phyloP scores from a whole-genome alignment of 1,140 invertebrate genomes.

The Microplitis mediator region DNA sequence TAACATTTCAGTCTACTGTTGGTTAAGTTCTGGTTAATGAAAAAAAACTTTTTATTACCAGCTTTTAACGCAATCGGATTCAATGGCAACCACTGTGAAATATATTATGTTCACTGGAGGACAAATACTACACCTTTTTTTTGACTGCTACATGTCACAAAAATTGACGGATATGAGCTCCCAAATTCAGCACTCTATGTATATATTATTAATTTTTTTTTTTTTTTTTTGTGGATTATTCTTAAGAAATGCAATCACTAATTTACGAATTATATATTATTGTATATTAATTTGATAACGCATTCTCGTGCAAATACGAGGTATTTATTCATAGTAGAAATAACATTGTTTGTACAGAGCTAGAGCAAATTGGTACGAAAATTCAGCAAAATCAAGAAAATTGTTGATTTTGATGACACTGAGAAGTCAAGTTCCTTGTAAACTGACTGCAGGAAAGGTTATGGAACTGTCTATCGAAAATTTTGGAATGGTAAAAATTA shows the following conservation, averaged over 20 bases:
- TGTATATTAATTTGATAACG: not conserved
- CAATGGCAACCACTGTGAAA: not conserved
- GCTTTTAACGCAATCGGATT: not conserved
- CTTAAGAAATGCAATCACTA: too few species aligned
- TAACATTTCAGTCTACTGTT: not conserved
- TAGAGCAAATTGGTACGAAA: conserved; percentile 24
- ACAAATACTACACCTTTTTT: not conserved
- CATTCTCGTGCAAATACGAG: too few species aligned
- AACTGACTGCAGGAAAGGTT: conserved; percentile 25
- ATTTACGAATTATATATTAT: too few species aligned
- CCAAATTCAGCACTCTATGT: not conserved
- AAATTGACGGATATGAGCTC: not conserved
- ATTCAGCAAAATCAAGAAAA: conserved; percentile 25
- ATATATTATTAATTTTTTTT: not conserved
- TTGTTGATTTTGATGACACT: conserved; percentile 29
- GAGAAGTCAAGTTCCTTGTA: conserved; percentile 19
- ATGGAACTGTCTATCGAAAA: conserved; percentile 22
- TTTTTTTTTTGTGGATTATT: too few species aligned
- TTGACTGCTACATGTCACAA: conserved; percentile 9
- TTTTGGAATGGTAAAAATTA: conserved; percentile 27
- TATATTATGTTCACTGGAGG: not conserved
- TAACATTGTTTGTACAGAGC: conserved; percentile 2
- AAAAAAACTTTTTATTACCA: not conserved
- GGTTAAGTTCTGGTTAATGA: too few species aligned
- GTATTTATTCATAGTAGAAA: too few species aligned